Evolutionary conservation across 2,888 invertebrate genomes (phyloP), one percentile per base, ranked within the genome.

Genomic region (Ceratothoa steindachneri): DNA sequence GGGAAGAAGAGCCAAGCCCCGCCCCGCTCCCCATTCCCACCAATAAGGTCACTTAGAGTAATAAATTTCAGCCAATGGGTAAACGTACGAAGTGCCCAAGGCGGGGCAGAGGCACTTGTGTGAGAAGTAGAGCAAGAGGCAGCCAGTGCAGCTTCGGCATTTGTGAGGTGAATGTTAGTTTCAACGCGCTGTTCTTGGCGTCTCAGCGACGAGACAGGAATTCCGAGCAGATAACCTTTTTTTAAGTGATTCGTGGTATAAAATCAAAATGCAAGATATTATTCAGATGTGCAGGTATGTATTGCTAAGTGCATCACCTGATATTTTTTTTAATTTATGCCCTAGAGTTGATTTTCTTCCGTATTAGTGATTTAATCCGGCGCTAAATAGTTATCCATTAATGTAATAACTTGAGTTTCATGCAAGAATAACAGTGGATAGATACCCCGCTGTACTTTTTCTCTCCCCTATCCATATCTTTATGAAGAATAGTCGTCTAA

Each of bases 41-140:
- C 60, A 60, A 60, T 60, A 60, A 60, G 27, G 60, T 24, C 60
- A 60, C 60, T 60, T 24, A 24, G n/a, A 60, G 19, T 12, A n/a
- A 60, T 24, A 60, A 60, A 60, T 60, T 60, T 24, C 60, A 24
- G 24, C 60, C 60, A 60, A 60, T 60, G 60, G 60, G 27, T n/a
- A 24, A 60, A n/a, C 60, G 27, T 60, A 3, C 12, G 60, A 60
- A 60, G 27, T 60, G 60, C 60, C 60, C 60, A 60, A 60, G 60
- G 60, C 60, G 60, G 60, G 60, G 60, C 60, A 60, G 3, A 60
- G 60, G 60, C 60, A 60, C 60, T 60, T 60, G 27, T 22, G 22
- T 60, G 2, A 60, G 60, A 60, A 60, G 22, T 60, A 24, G 60
- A 60, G 60, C 60, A 24, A 60, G 60, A 60, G 60, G 22, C 60